Base-by-base conservation (phyloP, 2,797 vertebrate genomes). In the Bothrops alternatus region DNA sequence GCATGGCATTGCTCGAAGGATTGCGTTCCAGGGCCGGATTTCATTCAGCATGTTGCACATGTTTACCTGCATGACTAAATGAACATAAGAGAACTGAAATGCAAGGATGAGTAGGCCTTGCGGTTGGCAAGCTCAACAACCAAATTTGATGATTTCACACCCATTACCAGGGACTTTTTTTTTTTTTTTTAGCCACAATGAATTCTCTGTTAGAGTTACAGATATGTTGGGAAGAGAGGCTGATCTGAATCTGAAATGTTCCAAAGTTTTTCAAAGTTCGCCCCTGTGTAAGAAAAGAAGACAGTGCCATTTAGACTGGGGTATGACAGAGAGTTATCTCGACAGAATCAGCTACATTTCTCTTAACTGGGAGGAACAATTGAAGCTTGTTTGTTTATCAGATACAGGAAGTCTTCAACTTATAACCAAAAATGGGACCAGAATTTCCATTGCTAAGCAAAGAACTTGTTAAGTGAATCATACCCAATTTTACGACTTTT, bases 31-130 rank as follows among this genome's bases (percentile, higher is more conserved):
- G 26, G n/a, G 1, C 16, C 86, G 0, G 86, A 69, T 93, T 92
- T 94, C 90, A 94, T 6, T 88, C 28, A 0, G 2, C 28, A 16
- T 4, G 58, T 61, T 92, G 53, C 92, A 82, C 73, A 87, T 94
- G 89, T 91, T 37, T 87, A 87, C 90, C 92, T 85, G 25, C 47
- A n/a, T 91, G n/a, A 65, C 60, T 94, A 28, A 61, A 94, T 3
- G 26, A 61, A 37, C 92, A 10, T 63, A 82, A 94, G 32, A 88
- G 60, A 60, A 47, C 8, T 11, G 73, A 82, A 47, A 82, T 42
- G 18, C 26, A n/a, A 90, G 37, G 47, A 61, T 56, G 3, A 63
- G 0, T 2, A 91, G 94, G 90, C 0, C 3, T 1, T 23, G 10
- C 0, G 26, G 86, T 60, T 8, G 1, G 1, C 82, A 82, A 65